These are phyloP conservation scores for Vireo griseus DNA, from an alignment of 2,797 vertebrate species.

Conservation along the genomic window DNA sequence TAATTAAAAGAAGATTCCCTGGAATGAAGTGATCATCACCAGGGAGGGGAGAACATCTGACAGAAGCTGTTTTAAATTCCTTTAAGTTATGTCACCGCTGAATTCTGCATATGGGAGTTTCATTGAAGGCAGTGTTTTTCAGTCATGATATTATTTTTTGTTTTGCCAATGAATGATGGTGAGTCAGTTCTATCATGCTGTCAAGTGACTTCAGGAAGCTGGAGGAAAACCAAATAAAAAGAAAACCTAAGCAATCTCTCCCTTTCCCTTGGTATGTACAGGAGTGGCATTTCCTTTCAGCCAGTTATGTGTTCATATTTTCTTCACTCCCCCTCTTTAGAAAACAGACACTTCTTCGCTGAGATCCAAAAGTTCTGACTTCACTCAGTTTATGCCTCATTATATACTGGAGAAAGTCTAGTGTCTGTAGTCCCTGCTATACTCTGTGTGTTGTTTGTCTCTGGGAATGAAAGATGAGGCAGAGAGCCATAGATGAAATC, in stretches of 20 bases:
- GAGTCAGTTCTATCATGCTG: background rate
- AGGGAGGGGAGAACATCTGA: background rate
- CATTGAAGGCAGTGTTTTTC: background rate
- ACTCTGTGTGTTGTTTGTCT: background rate
- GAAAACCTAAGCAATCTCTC: background rate
- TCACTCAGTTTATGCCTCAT: slow-evolving; percentile 15
- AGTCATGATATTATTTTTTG: background rate
- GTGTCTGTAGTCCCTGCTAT: background rate
- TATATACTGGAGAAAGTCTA: background rate
- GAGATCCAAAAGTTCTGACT: slow-evolving; percentile 14
- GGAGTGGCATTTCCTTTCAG: slow-evolving; percentile 1
- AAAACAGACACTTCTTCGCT: background rate
- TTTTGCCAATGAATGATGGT: background rate
- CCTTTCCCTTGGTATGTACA: background rate
- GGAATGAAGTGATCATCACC: background rate
- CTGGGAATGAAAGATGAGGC: slow-evolving; percentile 26
- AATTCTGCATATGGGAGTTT: background rate
- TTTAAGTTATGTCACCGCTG: background rate
- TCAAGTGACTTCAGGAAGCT: background rate
- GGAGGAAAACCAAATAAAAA: background rate
- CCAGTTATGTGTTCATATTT: slow-evolving; percentile 14
- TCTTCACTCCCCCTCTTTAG: background rate
- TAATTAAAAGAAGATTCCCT: slow-evolving; percentile 1
- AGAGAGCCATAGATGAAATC: slow-evolving; percentile 7
- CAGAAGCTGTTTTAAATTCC: background rate